Evolutionary conservation across 92 coral and sea anemone species (phyloP).

Genomic region (Porites lobata): DNA sequence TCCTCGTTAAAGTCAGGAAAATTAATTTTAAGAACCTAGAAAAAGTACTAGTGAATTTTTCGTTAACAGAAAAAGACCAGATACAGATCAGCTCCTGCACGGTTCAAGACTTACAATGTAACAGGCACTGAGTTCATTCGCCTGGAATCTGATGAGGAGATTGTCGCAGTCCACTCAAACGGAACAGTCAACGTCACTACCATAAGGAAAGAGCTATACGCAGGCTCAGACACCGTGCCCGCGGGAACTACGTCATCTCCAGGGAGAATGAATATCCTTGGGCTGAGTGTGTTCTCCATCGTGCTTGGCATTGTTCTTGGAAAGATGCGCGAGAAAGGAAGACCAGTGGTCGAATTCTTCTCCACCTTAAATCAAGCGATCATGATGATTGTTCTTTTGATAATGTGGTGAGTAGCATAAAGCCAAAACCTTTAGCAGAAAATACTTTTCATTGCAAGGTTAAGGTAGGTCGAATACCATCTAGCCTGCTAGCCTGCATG

Average conservation of each 20-base stretch:
- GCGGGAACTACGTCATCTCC: slow-evolving; percentile 45
- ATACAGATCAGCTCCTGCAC: slow-evolving; percentile 56
- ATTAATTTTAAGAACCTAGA: too few relatives aligned
- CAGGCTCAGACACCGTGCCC: slow-evolving; percentile 76
- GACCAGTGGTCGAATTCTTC: slow-evolving; percentile 68
- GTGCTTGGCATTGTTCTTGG: slow-evolving; percentile 78
- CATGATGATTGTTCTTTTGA: slow-evolving; percentile 68
- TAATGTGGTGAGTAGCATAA: slow-evolving; percentile 74
- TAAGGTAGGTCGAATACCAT: too few relatives aligned
- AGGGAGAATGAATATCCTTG: slow-evolving; percentile 83
- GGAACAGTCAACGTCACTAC: slow-evolving; percentile 69
- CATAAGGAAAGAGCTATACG: slow-evolving; percentile 39
- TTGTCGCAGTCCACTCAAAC: slow-evolving; percentile 50
- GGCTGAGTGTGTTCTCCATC: slow-evolving; percentile 74
- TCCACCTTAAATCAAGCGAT: slow-evolving; percentile 66
- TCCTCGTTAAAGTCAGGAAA: too few relatives aligned
- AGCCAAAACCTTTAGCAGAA: not conserved
- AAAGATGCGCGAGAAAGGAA: slow-evolving; percentile 76
- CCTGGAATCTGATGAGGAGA: slow-evolving; percentile 52
- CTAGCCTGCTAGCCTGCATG: too few relatives aligned
- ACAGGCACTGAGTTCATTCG: slow-evolving; percentile 12
- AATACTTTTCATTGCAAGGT: too few relatives aligned
- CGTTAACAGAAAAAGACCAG: slow-evolving; percentile 56
- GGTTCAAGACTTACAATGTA: slow-evolving; percentile 41
- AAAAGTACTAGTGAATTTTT: not conserved